Base-by-base conservation (phyloP, 2,888 invertebrate species). In the Mythimna pallens region DNA sequence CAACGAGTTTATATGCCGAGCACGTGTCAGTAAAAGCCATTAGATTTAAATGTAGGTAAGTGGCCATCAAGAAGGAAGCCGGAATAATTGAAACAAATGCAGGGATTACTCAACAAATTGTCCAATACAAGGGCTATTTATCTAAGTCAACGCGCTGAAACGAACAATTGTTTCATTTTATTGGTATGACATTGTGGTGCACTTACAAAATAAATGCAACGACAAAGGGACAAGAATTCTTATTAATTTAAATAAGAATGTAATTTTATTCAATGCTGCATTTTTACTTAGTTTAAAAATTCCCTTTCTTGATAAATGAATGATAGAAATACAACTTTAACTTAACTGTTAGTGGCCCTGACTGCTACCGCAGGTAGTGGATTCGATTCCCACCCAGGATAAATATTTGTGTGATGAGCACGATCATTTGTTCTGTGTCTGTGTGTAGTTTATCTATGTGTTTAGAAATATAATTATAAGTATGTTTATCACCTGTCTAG, bases 41-140 rank as follows among this genome's bases (percentile, higher is more conserved):
- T 90, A 88, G 86, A 89, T 90, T 92, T 90, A 88, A 92, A 92
- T 92, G 88, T 92, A 90, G 92, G 91, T 91, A 92, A 92, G 90
- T 88, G 89, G 88, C 89, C 88, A 90, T 91, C 89, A 93, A 92
- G 92, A 89, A 92, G 94, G 93, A 95, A 93, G 90, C 91, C 89
- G 88, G 89, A 91, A 94, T 96, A 96, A 96, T 96, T 96, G 95
- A 95, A 95, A 96, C 93, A 95, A 96, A 96, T 96, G 96, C 90
- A 89, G 86, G 94, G 95, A 94, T 96, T 96, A 95, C 94, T 95
- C 94, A 91, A 95, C 95, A 95, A 94, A 94, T 96, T 95, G 95
- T 95, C 88, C 94, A 96, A 96, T 96, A 94, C 94, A 95, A 95
- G 87, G 91, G 94, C 93, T 93, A 96, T 96, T 96, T 96, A 91